Percentiles rank a stretch among this genome's conserved stretches.
Conservation (phyloP, 2,797 vertebrate species). For the Poecilia velifera region DNA sequence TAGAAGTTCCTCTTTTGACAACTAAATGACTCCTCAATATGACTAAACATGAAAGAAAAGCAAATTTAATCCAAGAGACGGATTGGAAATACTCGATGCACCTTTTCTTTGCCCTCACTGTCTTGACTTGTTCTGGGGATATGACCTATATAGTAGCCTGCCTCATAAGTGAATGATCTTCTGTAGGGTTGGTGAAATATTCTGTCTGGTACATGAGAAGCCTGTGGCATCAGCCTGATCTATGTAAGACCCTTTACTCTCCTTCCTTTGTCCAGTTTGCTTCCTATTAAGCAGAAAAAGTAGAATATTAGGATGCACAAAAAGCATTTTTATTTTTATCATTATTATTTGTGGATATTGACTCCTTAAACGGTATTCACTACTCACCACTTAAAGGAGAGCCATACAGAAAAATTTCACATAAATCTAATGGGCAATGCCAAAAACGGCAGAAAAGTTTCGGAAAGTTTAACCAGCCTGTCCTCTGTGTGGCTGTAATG, state of each 20-base stretch:
- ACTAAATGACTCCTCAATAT: constrained; percentile 67
- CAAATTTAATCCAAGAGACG: constrained; percentile 66
- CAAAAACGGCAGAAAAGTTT: constrained; percentile 42
- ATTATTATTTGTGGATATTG: constrained; percentile 23
- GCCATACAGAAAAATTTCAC: constrained; percentile 61
- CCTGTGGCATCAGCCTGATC: constrained; percentile 85
- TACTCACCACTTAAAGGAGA: constrained; percentile 60
- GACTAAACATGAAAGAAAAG: constrained; percentile 58
- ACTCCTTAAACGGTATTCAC: constrained; percentile 43
- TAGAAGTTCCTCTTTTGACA: constrained; percentile 89
- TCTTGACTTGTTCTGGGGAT: constrained; percentile 82
- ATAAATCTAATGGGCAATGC: constrained; percentile 40
- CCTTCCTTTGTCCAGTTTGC: constrained; percentile 48
- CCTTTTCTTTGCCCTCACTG: constrained; percentile 81
- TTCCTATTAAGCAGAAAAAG: constrained; percentile 54
- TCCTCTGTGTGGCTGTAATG: constrained; percentile 79
- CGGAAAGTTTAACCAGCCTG: constrained; percentile 27
- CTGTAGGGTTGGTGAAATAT: constrained; percentile 83
- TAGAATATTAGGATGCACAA: constrained; percentile 37
- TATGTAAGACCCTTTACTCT: constrained; percentile 88
- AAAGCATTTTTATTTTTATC: constrained; percentile 1
- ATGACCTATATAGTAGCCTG: constrained; percentile 75
- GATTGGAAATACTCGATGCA: constrained; percentile 80
- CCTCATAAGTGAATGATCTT: constrained; percentile 80
- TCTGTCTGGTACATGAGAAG: constrained; percentile 84